Conservation (phyloP, 2,888 invertebrate genomes). For the Dynastes hyllus region DNA sequence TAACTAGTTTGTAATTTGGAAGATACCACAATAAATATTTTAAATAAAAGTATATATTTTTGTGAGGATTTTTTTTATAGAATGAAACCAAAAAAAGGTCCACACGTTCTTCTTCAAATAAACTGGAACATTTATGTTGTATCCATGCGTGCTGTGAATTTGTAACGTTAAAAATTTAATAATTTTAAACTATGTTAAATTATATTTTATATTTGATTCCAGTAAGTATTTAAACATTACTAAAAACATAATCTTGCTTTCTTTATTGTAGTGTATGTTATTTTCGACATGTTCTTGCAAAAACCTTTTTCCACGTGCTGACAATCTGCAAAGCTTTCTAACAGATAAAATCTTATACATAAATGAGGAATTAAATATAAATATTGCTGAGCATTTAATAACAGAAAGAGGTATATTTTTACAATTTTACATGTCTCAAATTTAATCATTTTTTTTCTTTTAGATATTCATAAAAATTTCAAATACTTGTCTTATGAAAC, state of each 20-base stretch:
- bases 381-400: conserved; percentile 14
- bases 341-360: conserved; percentile 23
- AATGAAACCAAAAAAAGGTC: no score
- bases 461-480: conserved; percentile 34
- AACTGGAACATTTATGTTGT: no score
- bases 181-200: conserved; percentile 43
- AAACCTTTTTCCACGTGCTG: conserved; percentile 8
- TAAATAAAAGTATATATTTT: no score
- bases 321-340: conserved; percentile 32
- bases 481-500: conserved; percentile 21
- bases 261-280: conserved; percentile 42
- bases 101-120: no score
- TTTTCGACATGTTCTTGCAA: conserved; percentile 23
- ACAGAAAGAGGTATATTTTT: not conserved
- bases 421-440: not conserved
- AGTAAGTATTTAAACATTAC: conserved; percentile 21
- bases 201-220: conserved; percentile 30
- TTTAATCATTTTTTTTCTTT: conserved; percentile 17
- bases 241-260: not conserved
- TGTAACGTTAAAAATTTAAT: not conserved
- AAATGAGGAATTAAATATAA: conserved; percentile 25
- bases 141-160: conserved; percentile 4
- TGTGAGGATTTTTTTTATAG: no score
- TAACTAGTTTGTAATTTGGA: no score
- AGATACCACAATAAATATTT: no score